phyloP scores from a whole-genome alignment of 2,888 invertebrate genomes.

The Silvanus unidentatus region DNA sequence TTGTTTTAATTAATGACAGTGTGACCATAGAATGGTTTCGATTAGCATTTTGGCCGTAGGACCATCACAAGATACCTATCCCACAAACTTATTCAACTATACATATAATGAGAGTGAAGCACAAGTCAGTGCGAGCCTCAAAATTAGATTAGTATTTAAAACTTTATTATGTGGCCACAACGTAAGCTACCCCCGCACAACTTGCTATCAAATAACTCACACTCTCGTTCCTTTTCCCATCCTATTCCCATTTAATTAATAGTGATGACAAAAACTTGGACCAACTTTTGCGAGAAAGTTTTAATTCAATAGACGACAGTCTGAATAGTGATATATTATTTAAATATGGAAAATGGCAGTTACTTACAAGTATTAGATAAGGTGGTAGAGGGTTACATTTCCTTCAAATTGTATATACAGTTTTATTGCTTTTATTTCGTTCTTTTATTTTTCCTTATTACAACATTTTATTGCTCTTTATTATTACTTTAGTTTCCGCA shows the following conservation, averaged over 20 bases:
- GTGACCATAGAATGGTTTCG: too few species aligned
- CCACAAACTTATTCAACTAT: constrained; percentile 25
- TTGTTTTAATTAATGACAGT: too few species aligned
- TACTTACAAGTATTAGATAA: too few species aligned
- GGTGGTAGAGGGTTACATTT: too few species aligned
- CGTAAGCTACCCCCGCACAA: not conserved
- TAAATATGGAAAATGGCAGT: constrained; percentile 6
- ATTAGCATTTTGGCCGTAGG: too few species aligned
- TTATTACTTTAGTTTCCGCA: too few species aligned
- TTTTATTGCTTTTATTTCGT: too few species aligned
- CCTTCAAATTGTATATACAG: too few species aligned
- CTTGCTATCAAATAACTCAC: too few species aligned
- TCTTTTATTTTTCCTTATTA: too few species aligned
- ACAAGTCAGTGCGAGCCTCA: constrained; percentile 18
- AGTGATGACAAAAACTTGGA: constrained; percentile 22
- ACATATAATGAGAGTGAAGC: constrained; percentile 23
- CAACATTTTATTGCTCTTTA: too few species aligned
- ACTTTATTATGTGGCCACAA: constrained; percentile 24
- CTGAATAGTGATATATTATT: constrained; percentile 14
- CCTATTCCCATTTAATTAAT: constrained; percentile 24
- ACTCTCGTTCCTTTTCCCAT: not conserved
- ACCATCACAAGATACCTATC: too few species aligned
- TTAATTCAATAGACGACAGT: constrained; percentile 15
- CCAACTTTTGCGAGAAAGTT: constrained; percentile 15
- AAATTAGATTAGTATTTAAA: constrained; percentile 30